A percentile compares a stretch with the other conserved stretches of the same genome.
Conservation (phyloP, 2,113 vertebrate species). For the Murina feae region DNA sequence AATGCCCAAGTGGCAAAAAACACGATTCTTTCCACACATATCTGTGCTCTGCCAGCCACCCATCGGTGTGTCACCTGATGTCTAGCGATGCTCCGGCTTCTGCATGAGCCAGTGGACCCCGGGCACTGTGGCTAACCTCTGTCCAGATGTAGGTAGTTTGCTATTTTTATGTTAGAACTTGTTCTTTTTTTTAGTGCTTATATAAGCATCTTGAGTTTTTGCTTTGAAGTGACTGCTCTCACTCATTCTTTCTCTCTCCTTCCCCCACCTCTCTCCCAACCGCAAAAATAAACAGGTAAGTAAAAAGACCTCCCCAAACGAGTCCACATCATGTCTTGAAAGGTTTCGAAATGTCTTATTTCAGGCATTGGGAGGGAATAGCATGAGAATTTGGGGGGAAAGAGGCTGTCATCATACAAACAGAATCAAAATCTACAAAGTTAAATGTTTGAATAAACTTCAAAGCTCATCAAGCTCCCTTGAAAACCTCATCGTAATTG, state of each 20-base stretch:
- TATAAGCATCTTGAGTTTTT: not conserved
- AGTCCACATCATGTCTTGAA: not conserved
- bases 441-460: not conserved
- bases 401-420: not conserved
- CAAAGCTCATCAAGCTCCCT: not conserved
- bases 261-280: not conserved
- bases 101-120: not conserved
- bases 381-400: not conserved
- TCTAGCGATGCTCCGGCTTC: not conserved
- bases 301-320: not conserved
- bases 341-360: not conserved
- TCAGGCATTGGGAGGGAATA: not conserved
- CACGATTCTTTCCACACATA: not conserved
- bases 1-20: not conserved
- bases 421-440: slow-evolving; percentile 10
- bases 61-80: not conserved
- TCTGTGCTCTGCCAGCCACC: not conserved
- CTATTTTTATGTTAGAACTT: not conserved
- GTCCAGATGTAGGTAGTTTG: not conserved
- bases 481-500: not conserved
- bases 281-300: not conserved
- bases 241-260: not conserved
- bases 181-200: not conserved
- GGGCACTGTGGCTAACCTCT: not conserved
- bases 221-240: not conserved